Percentiles rank a stretch among this genome's conserved stretches.
Conservation (phyloP, 2,113 vertebrate genomes). For the Phocoena sinus region DNA sequence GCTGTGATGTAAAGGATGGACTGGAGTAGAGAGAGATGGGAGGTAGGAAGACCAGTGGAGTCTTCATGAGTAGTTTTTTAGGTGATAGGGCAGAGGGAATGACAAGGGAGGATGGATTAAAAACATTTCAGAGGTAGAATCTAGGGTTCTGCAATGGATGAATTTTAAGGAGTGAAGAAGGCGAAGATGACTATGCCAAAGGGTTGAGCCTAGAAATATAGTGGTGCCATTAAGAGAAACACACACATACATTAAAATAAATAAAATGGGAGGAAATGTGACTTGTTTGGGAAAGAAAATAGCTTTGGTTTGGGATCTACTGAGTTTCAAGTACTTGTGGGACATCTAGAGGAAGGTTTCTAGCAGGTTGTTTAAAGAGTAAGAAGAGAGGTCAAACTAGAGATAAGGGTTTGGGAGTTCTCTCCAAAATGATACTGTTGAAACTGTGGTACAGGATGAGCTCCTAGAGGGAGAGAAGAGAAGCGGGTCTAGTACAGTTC, state of each 20-base stretch:
- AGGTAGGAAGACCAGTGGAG: neutral
- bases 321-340: neutral
- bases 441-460: neutral
- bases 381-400: neutral
- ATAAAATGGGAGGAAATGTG: neutral
- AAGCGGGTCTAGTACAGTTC: neutral
- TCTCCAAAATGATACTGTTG: neutral
- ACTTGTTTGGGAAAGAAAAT: neutral
- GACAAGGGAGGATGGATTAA: neutral
- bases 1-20: neutral
- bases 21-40: neutral
- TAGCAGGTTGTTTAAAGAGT: neutral
- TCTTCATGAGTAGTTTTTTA: neutral
- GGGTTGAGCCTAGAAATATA: neutral
- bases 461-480: neutral
- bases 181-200: neutral
- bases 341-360: neutral
- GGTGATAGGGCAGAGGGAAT: neutral
- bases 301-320: neutral
- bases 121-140: neutral
- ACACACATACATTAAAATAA: neutral
- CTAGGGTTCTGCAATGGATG: neutral
- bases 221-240: neutral
- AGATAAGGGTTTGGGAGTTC: neutral
- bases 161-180: neutral